Base-by-base conservation (phyloP, 2,113 vertebrate species). In the Glaucidium brasilianum region DNA sequence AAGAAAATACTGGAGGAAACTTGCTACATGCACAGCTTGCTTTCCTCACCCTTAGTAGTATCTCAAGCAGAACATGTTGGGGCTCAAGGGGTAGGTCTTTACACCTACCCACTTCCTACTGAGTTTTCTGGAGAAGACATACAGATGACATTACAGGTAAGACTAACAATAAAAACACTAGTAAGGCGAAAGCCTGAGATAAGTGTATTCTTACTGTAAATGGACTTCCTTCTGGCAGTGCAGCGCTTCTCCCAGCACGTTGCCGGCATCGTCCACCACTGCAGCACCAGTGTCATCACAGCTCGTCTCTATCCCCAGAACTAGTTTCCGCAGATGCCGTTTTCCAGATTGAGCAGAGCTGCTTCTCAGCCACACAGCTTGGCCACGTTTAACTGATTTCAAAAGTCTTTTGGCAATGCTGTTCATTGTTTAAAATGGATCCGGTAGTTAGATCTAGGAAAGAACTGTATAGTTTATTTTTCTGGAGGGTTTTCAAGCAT, bases 231-330 rank as follows among this genome's bases (percentile, higher is more conserved):
- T 99, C 93, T 99, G 99, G 37, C 98, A 99, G 85, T 98, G 98
- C 14, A 99, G 97, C 11, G 98, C 98, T 96, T 99, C 99, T 78
- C 99, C 99, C 68, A 99, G 97, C 29, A 99, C 89, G 2, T 41
- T 52, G 35, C 99, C 99, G 1, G 96, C 96, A 71, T 99, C 98
- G n/a, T 99, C 99, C 95, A 99, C 85, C 29, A 99, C 99, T 5
- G 99, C 99, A 14, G 99, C 99, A 8, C 98, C 99, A 2, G 99
- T 99, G 63, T 99, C 99, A 47, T 99, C 99, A 22, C 99, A 99
- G 97, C 99, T 99, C 0, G 99, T 99, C 97, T 99, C 99, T 29
- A 99, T 99, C 25, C 99, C 99, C 92, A 99, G 50, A 7, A 99
- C 99, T 3, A 99, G 47, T 11, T 97, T 97, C 76, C 90, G 49